These are phyloP conservation scores for Alcedo atthis DNA, from an alignment of 2,797 vertebrate species.

Conservation along the genomic window DNA sequence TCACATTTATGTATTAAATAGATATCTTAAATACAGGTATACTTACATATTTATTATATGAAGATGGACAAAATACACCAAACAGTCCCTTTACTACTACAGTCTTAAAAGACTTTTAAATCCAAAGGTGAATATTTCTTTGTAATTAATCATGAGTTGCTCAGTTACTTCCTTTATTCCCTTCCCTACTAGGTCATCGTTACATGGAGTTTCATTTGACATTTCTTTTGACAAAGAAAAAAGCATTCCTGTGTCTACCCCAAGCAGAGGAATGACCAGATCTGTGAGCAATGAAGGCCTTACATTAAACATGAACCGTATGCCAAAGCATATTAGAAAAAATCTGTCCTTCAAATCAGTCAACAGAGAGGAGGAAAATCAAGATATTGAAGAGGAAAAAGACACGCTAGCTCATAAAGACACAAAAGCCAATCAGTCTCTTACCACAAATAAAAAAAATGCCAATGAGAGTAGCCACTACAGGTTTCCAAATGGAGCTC, in stretches of 20 bases:
- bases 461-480: conserved; percentile 63
- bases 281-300: conserved; percentile 95
- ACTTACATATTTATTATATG: background rate
- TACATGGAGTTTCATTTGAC: conserved; percentile 96
- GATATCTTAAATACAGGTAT: background rate
- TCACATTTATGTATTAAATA: background rate
- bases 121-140: background rate
- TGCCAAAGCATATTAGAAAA: conserved; percentile 85
- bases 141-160: background rate
- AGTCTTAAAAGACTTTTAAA: background rate
- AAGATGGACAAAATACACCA: background rate
- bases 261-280: conserved; percentile 85
- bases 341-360: conserved; percentile 93
- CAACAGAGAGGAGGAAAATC: conserved; percentile 84
- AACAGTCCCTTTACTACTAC: background rate
- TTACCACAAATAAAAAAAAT: conserved; percentile 65
- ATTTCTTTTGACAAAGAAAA: conserved; percentile 94
- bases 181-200: conserved; percentile 83
- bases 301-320: conserved; percentile 82
- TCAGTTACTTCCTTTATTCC: conserved; percentile 11
- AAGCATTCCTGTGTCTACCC: conserved; percentile 58
- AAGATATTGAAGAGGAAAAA: conserved; percentile 88
- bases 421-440: background rate
- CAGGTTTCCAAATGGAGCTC: conserved; percentile 85
- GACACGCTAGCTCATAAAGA: conserved; percentile 10